These are phyloP conservation scores for Chrysomallon squamiferum DNA, from an alignment of 1,140 invertebrate genomes.

Conservation along the genomic window DNA sequence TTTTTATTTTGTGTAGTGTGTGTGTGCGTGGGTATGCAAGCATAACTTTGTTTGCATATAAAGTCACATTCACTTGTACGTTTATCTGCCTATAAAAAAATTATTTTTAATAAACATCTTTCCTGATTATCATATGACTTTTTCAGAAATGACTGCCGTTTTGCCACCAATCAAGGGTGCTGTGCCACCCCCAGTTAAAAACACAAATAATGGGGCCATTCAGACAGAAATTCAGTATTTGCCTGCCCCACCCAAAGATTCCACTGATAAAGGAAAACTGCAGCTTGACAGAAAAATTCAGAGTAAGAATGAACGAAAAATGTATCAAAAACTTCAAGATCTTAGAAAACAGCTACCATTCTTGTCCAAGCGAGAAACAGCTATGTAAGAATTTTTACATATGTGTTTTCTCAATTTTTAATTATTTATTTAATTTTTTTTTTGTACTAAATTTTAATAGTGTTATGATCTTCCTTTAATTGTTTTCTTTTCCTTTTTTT, in stretches of 20 bases:
- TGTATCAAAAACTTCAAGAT: slow-evolving; percentile 22
- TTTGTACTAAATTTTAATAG: too few relatives aligned
- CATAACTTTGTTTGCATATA: too few relatives aligned
- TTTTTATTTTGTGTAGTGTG: too few relatives aligned
- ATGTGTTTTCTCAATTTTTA: too few relatives aligned
- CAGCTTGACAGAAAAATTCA: slow-evolving; percentile 31
- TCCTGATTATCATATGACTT: too few relatives aligned
- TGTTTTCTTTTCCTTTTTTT: too few relatives aligned
- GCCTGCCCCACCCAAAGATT: slow-evolving; percentile 20
- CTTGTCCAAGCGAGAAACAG: slow-evolving; percentile 16
- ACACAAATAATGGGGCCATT: neutral
- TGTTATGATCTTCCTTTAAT: too few relatives aligned
- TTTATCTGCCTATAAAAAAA: too few relatives aligned
- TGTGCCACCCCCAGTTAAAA: slow-evolving; percentile 20
- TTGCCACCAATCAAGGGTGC: slow-evolving; percentile 43
- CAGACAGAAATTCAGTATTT: slow-evolving; percentile 10
- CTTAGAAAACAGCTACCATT: slow-evolving; percentile 8
- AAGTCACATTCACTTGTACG: too few relatives aligned
- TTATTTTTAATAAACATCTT: too few relatives aligned
- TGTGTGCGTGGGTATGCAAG: too few relatives aligned
- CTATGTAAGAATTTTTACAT: slow-evolving; percentile 12
- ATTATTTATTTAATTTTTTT: too few relatives aligned
- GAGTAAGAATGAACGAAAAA: slow-evolving; percentile 37
- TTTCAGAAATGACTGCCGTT: slow-evolving; percentile 47
- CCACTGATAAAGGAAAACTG: slow-evolving; percentile 27